A percentile compares a stretch with the other conserved stretches of the same genome.
phyloP scores from a whole-genome alignment of 2,797 vertebrate genomes.

The Otus scops region DNA sequence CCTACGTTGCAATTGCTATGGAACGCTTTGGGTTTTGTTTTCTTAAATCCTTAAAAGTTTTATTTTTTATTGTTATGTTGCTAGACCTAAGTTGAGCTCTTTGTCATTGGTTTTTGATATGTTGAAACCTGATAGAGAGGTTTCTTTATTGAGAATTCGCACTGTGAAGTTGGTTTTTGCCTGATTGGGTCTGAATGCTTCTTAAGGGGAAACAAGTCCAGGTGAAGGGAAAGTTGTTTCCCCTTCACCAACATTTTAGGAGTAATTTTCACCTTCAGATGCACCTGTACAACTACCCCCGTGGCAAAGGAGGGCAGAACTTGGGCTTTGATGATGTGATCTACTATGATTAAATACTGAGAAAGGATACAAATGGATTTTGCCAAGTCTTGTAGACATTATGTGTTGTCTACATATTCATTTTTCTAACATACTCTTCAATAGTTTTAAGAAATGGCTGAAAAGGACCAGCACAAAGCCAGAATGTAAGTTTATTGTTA shows the following conservation, averaged over 20 bases:
- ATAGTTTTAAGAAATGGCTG: neutral
- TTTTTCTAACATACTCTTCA: neutral
- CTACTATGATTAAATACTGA: neutral
- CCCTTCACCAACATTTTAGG: neutral
- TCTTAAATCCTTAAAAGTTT: neutral
- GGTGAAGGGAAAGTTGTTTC: constrained; percentile 40
- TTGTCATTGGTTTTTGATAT: neutral
- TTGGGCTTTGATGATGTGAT: neutral
- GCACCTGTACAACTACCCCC: neutral
- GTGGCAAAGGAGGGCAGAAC: neutral
- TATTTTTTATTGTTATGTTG: neutral
- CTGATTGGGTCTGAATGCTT: neutral
- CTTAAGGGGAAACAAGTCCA: constrained; percentile 22
- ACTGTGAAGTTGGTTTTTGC: neutral
- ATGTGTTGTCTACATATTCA: neutral
- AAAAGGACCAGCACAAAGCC: neutral
- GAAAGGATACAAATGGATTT: neutral
- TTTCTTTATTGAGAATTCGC: neutral
- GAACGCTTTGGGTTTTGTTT: constrained; percentile 13
- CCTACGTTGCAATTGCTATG: neutral
- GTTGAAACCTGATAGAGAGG: constrained; percentile 12
- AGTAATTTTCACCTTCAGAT: neutral
- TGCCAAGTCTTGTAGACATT: neutral
- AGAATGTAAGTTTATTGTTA: neutral
- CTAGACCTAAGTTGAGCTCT: neutral